phyloP scores from a whole-genome alignment of 2,888 invertebrate species.

The Psococerastis gibbosa region DNA sequence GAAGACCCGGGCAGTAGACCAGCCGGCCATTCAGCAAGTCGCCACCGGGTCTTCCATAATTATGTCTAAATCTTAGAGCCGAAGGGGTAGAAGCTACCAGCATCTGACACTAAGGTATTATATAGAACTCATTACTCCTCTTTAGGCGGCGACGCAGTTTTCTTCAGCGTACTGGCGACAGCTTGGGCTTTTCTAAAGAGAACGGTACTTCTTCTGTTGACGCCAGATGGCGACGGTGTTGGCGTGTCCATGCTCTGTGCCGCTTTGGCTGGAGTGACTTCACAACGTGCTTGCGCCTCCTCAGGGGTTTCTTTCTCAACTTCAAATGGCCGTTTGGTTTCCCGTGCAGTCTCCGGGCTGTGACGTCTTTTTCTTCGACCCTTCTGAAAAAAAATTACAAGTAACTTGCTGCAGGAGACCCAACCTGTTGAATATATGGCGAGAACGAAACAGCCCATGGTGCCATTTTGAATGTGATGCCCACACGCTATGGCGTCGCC shows the following conservation, averaged over 20 bases:
- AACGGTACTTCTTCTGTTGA: constrained; percentile 55
- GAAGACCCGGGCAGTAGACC: too few relatives aligned
- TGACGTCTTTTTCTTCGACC: constrained; percentile 1
- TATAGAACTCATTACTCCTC: too few relatives aligned
- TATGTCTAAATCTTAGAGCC: too few relatives aligned
- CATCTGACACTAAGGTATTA: too few relatives aligned
- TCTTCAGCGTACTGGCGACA: constrained; percentile 26
- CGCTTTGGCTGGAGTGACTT: not conserved
- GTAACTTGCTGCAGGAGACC: constrained; percentile 20
- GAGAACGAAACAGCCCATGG: too few relatives aligned
- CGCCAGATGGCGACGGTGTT: constrained; percentile 31
- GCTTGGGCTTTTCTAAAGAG: constrained; percentile 50
- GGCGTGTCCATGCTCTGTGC: constrained; percentile 10
- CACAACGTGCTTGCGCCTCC: not conserved
- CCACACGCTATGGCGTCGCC: too few relatives aligned
- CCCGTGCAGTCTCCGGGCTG: not conserved
- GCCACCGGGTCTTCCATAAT: too few relatives aligned
- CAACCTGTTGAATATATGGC: too few relatives aligned
- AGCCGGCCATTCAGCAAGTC: too few relatives aligned
- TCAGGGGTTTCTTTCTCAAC: constrained; percentile 2
- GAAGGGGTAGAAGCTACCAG: too few relatives aligned
- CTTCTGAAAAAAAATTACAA: not conserved
- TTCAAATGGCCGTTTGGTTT: not conserved
- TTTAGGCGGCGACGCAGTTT: too few relatives aligned
- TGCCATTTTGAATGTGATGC: too few relatives aligned